These are phyloP conservation scores for Sinhomidia bicolor DNA, from an alignment of 2,888 invertebrate genomes.

Conservation along the genomic window DNA sequence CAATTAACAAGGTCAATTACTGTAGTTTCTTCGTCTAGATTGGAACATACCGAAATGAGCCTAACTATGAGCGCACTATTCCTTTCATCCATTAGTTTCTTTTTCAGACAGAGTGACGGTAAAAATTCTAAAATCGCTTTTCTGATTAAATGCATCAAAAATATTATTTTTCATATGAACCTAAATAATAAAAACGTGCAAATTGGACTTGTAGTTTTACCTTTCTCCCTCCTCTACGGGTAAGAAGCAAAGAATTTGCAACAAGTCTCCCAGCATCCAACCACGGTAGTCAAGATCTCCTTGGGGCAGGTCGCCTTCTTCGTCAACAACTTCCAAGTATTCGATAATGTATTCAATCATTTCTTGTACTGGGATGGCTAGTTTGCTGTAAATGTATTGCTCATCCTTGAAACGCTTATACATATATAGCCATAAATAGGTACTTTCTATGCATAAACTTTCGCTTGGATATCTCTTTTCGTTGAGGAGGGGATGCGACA, in stretches of 20 bases:
- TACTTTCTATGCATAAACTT: slow-evolving; percentile 50
- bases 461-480: slow-evolving; percentile 58
- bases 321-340: slow-evolving; percentile 58
- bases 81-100: slow-evolving; percentile 50
- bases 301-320: slow-evolving; percentile 41
- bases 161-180: too few species aligned
- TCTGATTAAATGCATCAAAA: not conserved
- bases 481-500: slow-evolving; percentile 17
- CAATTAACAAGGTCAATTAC: slow-evolving; percentile 56
- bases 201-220: slow-evolving; percentile 4
- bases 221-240: slow-evolving; percentile 59
- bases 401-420: slow-evolving; percentile 54
- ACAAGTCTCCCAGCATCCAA: slow-evolving; percentile 64
- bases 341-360: slow-evolving; percentile 66
- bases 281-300: slow-evolving; percentile 44
- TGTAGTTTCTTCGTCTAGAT: slow-evolving; percentile 30
- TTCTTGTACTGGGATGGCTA: slow-evolving; percentile 20
- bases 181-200: not conserved
- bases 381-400: slow-evolving; percentile 31
- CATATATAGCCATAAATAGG: slow-evolving; percentile 60
- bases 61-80: slow-evolving; percentile 35
- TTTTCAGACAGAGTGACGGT: slow-evolving; percentile 32
- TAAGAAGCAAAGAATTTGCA: slow-evolving; percentile 41
- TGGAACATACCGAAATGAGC: slow-evolving; percentile 36
- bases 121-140: slow-evolving; percentile 44